phyloP scores from a whole-genome alignment of 2,797 vertebrate genomes.

The Sphaeramia orbicularis region DNA sequence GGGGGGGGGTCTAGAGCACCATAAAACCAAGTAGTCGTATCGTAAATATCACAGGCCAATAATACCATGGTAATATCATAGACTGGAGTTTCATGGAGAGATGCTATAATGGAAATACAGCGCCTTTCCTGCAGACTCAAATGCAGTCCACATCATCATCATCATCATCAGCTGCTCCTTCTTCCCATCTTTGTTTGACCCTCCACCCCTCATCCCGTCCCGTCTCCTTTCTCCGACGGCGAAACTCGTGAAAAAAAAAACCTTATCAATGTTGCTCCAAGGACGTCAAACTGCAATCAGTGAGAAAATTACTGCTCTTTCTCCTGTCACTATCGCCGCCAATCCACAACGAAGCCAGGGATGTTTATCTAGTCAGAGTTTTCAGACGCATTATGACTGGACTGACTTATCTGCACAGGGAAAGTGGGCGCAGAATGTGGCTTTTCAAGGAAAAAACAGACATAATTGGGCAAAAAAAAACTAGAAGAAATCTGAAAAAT shows the following conservation, averaged over 20 bases:
- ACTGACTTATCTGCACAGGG: conserved; percentile 10
- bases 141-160: conserved; percentile 10
- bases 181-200: conserved; percentile 19
- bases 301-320: conserved; percentile 46
- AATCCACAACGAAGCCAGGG: conserved; percentile 7
- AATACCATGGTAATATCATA: neutral
- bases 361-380: conserved; percentile 37
- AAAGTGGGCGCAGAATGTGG: conserved; percentile 24
- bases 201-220: no score
- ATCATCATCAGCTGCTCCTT: conserved; percentile 1
- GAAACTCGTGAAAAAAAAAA: conserved; percentile 37
- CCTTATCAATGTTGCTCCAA: conserved; percentile 34
- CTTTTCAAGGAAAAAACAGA: conserved; percentile 19
- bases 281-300: conserved; percentile 54
- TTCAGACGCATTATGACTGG: conserved; percentile 24
- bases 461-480: conserved; percentile 4
- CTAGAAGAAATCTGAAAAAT: neutral
- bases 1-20: neutral
- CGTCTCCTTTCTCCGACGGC: conserved; percentile 10
- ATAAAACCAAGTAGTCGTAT: neutral
- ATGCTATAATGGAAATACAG: no score
- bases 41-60: neutral
- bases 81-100: neutral
- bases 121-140: no score
- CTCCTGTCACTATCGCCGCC: conserved; percentile 22